Evolutionary conservation across 2,888 invertebrate genomes (phyloP).

Genomic region (Drosophila gaucha): DNA sequence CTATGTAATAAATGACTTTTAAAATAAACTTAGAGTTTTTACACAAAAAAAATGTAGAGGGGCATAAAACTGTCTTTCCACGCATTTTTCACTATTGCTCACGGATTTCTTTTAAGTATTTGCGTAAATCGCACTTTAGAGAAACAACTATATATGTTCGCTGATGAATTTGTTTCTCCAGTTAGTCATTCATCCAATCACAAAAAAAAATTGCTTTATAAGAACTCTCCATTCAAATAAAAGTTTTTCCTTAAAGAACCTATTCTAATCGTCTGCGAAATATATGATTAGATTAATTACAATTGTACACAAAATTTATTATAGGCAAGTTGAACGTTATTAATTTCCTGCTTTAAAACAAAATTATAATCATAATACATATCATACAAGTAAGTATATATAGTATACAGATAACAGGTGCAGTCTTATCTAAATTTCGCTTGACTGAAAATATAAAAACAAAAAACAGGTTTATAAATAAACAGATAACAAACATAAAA

Average conservation of each 20-base stretch:
- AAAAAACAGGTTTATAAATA: conserved; percentile 33
- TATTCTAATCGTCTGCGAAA: neutral
- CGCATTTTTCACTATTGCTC: no score
- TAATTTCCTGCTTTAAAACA: conserved; percentile 11
- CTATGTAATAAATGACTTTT: no score
- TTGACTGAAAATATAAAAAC: conserved; percentile 6
- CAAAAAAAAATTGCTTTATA: neutral
- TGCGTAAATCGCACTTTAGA: neutral
- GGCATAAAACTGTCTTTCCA: no score
- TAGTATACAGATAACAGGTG: conserved; percentile 35
- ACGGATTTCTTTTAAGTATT: no score
- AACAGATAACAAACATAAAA: conserved; percentile 11
- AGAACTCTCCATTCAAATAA: neutral
- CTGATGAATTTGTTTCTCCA: no score
- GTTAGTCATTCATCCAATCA: neutral
- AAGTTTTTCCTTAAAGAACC: neutral
- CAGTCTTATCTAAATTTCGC: conserved; percentile 47
- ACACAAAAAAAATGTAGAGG: no score
- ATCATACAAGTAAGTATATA: conserved; percentile 26
- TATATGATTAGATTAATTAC: conserved; percentile 9
- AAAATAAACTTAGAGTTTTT: no score
- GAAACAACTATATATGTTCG: no score
- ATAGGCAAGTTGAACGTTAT: neutral
- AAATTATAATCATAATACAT: conserved; percentile 25
- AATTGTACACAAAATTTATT: conserved; percentile 8